Percentiles rank a stretch among this genome's conserved stretches.
Evolutionary conservation across 92 coral and sea anemone species (phyloP).

Genomic region (Paramuricea clavata): DNA sequence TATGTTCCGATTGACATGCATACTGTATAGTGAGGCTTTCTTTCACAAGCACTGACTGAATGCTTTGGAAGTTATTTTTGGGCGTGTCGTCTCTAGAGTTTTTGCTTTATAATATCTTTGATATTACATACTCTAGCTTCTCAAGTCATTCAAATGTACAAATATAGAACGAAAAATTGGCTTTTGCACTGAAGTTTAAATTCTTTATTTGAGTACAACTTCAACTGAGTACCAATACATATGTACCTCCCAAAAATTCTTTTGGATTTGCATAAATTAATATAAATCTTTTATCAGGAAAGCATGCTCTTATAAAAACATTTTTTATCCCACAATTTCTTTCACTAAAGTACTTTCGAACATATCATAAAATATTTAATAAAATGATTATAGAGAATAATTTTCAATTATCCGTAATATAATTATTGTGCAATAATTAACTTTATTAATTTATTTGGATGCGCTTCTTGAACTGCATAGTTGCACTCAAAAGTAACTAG

Average conservation of each 20-base stretch:
- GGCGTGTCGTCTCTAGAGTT: neutral
- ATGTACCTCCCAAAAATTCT: neutral
- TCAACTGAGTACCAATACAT: neutral
- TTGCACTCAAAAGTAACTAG: neutral
- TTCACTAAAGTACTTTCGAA: too few species aligned
- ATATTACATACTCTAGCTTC: neutral
- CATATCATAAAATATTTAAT: too few species aligned
- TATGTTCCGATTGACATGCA: neutral
- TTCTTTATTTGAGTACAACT: neutral
- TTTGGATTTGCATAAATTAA: neutral
- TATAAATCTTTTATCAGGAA: too few species aligned
- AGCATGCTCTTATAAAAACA: too few species aligned
- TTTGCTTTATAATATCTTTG: neutral
- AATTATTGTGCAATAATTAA: too few species aligned
- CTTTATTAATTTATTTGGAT: too few species aligned
- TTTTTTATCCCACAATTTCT: too few species aligned
- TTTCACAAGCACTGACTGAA: neutral
- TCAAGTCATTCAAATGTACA: neutral
- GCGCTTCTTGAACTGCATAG: neutral
- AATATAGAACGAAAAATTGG: neutral
- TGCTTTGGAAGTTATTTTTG: neutral
- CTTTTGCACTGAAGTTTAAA: neutral
- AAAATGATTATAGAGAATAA: too few species aligned
- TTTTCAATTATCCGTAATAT: too few species aligned
- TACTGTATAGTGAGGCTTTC: neutral